Conservation (phyloP, 2,888 invertebrate genomes). For the Athalia circularis region DNA sequence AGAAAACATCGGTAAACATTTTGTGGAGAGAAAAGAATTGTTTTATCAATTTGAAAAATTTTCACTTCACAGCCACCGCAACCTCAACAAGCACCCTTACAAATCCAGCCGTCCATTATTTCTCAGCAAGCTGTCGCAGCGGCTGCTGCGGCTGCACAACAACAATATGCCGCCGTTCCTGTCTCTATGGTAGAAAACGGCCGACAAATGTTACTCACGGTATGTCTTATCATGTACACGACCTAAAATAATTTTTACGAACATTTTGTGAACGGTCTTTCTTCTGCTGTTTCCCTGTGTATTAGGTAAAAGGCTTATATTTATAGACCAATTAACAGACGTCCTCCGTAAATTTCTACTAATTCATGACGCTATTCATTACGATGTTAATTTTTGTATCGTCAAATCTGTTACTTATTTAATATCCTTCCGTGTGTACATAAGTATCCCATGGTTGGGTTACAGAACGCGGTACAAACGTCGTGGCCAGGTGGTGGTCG, state of each 20-base stretch:
- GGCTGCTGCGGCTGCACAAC: conserved; percentile 81
- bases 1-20: conserved; percentile 2
- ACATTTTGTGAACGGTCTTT: background rate
- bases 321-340: too few relatives aligned
- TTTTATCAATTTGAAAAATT: background rate
- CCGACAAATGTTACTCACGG: conserved; percentile 86
- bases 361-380: too few relatives aligned
- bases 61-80: conserved; percentile 72
- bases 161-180: conserved; percentile 88
- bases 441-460: conserved; percentile 55
- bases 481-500: conserved; percentile 83
- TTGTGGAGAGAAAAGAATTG: background rate
- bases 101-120: conserved; percentile 87
- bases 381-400: background rate
- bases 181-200: conserved; percentile 95
- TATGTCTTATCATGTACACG: conserved; percentile 67
- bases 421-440: conserved; percentile 50
- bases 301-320: too few relatives aligned
- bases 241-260: background rate
- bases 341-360: too few relatives aligned
- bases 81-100: conserved; percentile 81
- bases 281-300: background rate
- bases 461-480: conserved; percentile 81
- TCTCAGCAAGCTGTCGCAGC: conserved; percentile 83
- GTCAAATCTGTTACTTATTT: conserved; percentile 26